phyloP scores from a whole-genome alignment of 1,140 invertebrate genomes.

The Drosophila yakuba region DNA sequence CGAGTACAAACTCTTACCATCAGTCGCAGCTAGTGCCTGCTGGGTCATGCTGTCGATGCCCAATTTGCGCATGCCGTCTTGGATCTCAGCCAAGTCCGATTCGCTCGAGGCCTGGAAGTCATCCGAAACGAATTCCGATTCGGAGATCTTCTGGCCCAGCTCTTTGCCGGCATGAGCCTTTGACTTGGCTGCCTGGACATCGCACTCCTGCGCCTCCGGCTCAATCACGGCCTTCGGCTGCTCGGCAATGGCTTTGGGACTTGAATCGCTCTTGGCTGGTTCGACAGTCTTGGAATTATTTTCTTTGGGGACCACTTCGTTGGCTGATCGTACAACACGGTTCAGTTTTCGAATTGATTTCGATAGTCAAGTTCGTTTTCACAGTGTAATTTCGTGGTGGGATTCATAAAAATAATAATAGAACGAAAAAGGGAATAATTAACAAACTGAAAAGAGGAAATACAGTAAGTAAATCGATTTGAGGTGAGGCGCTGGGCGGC shows the following conservation, averaged over 20 bases:
- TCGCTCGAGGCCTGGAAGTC: constrained; percentile 86
- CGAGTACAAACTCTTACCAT: constrained; percentile 73
- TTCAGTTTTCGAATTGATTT: constrained; percentile 42
- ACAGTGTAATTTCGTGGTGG: constrained; percentile 45
- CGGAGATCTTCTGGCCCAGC: constrained; percentile 63
- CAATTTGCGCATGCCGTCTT: constrained; percentile 89
- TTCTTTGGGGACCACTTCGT: constrained; percentile 25
- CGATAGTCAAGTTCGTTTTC: constrained; percentile 13
- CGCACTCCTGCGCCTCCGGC: constrained; percentile 6
- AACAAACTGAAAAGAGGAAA: constrained; percentile 21
- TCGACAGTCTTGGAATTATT: constrained; percentile 41
- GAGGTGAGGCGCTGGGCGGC: constrained; percentile 43
- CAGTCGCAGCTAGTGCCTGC: constrained; percentile 68
- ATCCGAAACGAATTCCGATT: constrained; percentile 89
- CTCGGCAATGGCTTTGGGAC: constrained; percentile 34
- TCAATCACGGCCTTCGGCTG: constrained; percentile 57
- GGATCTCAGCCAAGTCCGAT: constrained; percentile 88
- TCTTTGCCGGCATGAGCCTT: constrained; percentile 26
- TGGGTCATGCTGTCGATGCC: constrained; percentile 85
- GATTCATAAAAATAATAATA: constrained; percentile 33
- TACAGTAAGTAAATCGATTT: constrained; percentile 8
- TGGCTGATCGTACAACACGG: constrained; percentile 30
- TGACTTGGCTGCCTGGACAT: constrained; percentile 1
- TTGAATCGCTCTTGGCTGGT: constrained; percentile 16
- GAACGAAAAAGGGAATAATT: constrained; percentile 2